Percentiles rank a stretch among this genome's conserved stretches.
Evolutionary conservation across 2,113 vertebrate species (phyloP).

Genomic region (Excalfactoria chinensis): DNA sequence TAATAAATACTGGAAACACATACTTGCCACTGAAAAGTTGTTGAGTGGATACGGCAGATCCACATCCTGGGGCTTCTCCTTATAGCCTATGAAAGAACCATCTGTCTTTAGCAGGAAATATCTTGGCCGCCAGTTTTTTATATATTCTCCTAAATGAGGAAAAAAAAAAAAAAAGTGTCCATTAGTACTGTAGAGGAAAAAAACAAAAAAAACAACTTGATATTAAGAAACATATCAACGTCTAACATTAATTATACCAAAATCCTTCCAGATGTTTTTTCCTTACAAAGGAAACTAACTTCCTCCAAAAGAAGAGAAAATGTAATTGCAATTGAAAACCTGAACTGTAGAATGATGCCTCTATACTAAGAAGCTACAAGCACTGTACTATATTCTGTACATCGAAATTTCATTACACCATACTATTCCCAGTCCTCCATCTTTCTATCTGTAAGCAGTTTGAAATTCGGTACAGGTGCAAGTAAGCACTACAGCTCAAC

Average conservation of each 20-base stretch:
- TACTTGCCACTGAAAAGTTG: constrained; percentile 99
- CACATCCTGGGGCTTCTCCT: constrained; percentile 98
- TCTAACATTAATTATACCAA: background rate
- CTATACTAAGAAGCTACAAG: background rate
- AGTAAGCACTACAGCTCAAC: background rate
- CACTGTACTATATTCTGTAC: background rate
- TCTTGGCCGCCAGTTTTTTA: constrained; percentile 98
- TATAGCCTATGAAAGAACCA: constrained; percentile 98
- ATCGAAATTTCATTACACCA: background rate
- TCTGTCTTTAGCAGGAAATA: constrained; percentile 98
- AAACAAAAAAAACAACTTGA: background rate
- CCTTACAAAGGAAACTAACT: background rate
- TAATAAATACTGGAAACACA: constrained; percentile 67
- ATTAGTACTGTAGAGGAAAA: constrained; percentile 49
- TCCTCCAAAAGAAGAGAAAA: background rate
- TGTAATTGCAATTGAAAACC: background rate
- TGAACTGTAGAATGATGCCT: background rate
- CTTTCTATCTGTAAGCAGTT: background rate
- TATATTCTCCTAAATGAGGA: constrained; percentile 91
- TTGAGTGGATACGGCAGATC: constrained; percentile 98
- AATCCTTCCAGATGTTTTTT: background rate
- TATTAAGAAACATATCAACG: constrained; percentile 19
- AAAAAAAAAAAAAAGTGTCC: background rate
- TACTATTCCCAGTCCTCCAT: background rate
- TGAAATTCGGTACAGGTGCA: background rate